A percentile compares a stretch with the other conserved stretches of the same genome.
Evolutionary conservation across 2,113 vertebrate species (phyloP).

Genomic region (Martes martes): DNA sequence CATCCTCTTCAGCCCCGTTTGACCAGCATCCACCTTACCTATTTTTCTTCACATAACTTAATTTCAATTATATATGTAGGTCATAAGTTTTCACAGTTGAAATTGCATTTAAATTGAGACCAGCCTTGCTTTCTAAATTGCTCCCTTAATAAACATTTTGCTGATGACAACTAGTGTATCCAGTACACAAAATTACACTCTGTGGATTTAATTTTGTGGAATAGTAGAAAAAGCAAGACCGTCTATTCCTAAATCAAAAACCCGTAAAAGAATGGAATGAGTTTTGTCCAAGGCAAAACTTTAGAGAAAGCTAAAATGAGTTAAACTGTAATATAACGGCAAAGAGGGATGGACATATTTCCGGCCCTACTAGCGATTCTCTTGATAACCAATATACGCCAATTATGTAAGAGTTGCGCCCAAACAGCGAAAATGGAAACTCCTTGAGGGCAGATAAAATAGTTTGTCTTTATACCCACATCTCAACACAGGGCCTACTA

Average conservation of each 20-base stretch:
- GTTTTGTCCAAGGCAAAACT: background rate
- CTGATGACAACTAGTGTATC: background rate
- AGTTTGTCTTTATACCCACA: background rate
- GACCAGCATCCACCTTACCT: constrained; percentile 36
- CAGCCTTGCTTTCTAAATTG: constrained; percentile 34
- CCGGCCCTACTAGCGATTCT: background rate
- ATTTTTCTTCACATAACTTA: constrained; percentile 5
- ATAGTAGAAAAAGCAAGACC: constrained; percentile 33
- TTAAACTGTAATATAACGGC: background rate
- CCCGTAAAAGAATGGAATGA: background rate
- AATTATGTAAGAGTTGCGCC: constrained; percentile 5
- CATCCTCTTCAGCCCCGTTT: background rate
- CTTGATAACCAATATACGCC: background rate
- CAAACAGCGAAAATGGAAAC: background rate
- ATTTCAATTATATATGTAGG: constrained; percentile 49
- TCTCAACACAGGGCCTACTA: background rate
- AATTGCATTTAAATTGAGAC: constrained; percentile 19
- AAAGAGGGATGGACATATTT: background rate
- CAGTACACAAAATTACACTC: constrained; percentile 22
- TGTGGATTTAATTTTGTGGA: constrained; percentile 39
- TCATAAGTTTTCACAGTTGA: constrained; percentile 50
- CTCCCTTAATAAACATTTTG: constrained; percentile 54
- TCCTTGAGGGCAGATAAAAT: background rate
- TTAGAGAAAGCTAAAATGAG: constrained; percentile 8
- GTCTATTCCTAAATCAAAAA: constrained; percentile 18